Evolutionary conservation across 2,113 vertebrate genomes (phyloP).

Genomic region (Callithrix jacchus): DNA sequence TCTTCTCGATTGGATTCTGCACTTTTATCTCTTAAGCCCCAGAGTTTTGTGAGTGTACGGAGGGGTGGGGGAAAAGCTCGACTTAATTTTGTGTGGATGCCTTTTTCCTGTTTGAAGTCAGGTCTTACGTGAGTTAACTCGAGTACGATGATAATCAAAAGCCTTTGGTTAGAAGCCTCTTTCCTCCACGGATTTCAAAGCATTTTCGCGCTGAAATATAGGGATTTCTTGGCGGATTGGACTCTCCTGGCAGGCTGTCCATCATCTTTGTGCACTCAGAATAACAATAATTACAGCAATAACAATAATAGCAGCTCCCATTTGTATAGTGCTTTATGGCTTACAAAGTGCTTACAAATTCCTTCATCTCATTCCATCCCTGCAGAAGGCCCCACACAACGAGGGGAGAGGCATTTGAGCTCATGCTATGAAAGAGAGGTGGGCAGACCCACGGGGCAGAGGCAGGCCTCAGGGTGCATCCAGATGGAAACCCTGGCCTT

Average conservation of each 20-base stretch:
- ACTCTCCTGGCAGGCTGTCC: background rate
- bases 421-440: rapidly evolving
- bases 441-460: background rate
- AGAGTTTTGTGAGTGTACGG: constrained; percentile 56
- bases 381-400: background rate
- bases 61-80: constrained; percentile 59
- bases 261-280: background rate
- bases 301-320: rapidly evolving
- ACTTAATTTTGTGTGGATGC: constrained; percentile 70
- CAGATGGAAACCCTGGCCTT: background rate
- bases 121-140: constrained; percentile 57
- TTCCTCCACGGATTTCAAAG: background rate
- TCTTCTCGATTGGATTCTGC: constrained; percentile 67
- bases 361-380: rapidly evolving
- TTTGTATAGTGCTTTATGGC: rapidly evolving
- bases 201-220: background rate
- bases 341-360: rapidly evolving
- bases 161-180: background rate
- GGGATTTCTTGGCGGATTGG: background rate
- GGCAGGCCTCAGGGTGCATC: rapidly evolving
- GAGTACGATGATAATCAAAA: background rate
- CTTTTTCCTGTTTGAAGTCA: constrained; percentile 35
- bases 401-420: rapidly evolving
- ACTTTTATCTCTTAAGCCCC: constrained; percentile 75
- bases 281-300: background rate